Evolutionary conservation across 2,888 invertebrate genomes (phyloP), one percentile per base, ranked within the genome.

Genomic region (Melieria picta): DNA sequence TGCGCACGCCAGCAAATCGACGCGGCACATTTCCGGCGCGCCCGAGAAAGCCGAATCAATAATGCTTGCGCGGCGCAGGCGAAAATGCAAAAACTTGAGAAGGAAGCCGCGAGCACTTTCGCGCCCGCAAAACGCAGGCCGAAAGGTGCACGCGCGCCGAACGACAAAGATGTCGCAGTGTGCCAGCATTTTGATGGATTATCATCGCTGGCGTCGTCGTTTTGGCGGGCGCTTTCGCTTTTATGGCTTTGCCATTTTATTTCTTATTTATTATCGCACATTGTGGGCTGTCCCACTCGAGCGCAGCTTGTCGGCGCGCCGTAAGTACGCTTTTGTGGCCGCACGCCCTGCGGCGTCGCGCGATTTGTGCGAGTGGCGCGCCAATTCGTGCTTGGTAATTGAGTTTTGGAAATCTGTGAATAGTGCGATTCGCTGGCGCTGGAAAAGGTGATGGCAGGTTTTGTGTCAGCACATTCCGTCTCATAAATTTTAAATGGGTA

Each of bases 401-500:
- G 71, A 71, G 63, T 57, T 63, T 66, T 63, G 11, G 57, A 65
- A 48, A n/a, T 56, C 7, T 50, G 4, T 16, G 52, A n/a, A n/a
- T 55, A 52, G 11, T 47, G 30, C 30, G 30, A 30, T 30, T 30
- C 30, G 30, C 2, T 30, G 30, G 3, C 30, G 30, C 30, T 30
- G 30, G 30, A 30, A 30, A 30, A 30, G 30, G 30, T 30, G 30
- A 30, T 30, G 30, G 30, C 30, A 16, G 7, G 11, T n/a, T 11
- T 55, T 13, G 11, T 56, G 16, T 64, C 64, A 43, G 64, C 63
- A 70, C 57, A 57, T 70, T 70, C 64, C 58, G 52, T 10, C 47
- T 70, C 69, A 70, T 70, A 46, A 70, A 70, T 64, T 64, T 70
- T 70, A 58, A 69, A 69, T 69, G 68, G 45, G 45, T 50, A 42